Conservation (phyloP, 2,888 invertebrate species). For the Ormia ochracea region DNA sequence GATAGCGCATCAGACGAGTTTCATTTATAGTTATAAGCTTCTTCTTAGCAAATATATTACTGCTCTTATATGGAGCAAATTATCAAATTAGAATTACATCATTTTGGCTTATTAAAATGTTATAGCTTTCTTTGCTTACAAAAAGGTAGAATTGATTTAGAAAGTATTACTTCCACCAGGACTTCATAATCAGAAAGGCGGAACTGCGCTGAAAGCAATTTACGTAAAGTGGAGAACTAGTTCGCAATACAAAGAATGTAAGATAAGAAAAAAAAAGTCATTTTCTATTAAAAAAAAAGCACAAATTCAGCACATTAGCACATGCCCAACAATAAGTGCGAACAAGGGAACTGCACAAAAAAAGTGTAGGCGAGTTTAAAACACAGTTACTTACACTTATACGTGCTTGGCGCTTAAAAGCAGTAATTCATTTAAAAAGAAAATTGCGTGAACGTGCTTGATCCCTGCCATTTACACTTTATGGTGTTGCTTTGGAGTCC, state of each 20-base stretch:
- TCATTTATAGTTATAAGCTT: too few relatives aligned
- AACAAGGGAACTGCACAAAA: not conserved
- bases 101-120: not conserved
- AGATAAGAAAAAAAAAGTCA: not conserved
- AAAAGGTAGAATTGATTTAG: slow-evolving; percentile 42
- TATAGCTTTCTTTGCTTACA: not conserved
- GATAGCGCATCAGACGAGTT: too few relatives aligned
- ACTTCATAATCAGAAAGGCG: not conserved
- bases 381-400: not conserved
- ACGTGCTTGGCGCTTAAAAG: not conserved
- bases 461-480: slow-evolving; percentile 18
- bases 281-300: too few relatives aligned
- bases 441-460: slow-evolving; percentile 44
- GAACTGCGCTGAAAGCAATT: not conserved
- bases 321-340: not conserved
- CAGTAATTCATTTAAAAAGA: slow-evolving; percentile 27
- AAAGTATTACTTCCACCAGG: slow-evolving; percentile 19
- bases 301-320: not conserved
- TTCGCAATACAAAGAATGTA: not conserved
- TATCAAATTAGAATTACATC: too few relatives aligned
- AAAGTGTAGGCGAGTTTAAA: not conserved
- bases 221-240: not conserved
- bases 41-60: too few relatives aligned
- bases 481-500: slow-evolving; percentile 9
- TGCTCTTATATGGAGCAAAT: too few relatives aligned